These are phyloP conservation scores for Buathra laborator DNA, from an alignment of 2,888 invertebrate species.

Conservation along the genomic window DNA sequence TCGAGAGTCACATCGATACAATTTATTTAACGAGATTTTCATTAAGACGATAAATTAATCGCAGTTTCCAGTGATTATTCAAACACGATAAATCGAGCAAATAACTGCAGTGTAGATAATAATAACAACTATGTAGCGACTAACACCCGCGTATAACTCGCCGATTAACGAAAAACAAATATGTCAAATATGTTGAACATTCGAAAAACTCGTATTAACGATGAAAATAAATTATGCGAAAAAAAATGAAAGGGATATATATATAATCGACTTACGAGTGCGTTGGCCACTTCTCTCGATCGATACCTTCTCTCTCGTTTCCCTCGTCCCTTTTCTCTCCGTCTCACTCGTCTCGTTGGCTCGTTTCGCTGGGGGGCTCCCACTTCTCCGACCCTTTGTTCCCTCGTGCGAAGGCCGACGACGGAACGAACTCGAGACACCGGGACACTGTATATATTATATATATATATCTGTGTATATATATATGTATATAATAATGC, in stretches of 20 bases:
- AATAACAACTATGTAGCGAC: no score
- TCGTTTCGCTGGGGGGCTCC: constrained; percentile 52
- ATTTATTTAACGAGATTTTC: neutral
- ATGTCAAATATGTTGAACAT: no score
- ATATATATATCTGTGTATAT: constrained; percentile 45
- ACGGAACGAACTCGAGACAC: constrained; percentile 61
- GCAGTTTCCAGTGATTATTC: neutral
- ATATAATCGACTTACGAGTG: constrained; percentile 77
- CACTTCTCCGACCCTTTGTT: constrained; percentile 71
- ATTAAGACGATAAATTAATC: neutral
- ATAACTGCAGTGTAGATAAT: no score
- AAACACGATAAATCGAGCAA: no score
- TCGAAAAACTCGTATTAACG: neutral
- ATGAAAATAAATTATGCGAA: neutral
- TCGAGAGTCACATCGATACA: no score
- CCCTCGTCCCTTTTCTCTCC: constrained; percentile 68
- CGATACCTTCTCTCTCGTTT: constrained; percentile 75
- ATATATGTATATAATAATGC: constrained; percentile 58
- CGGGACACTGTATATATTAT: constrained; percentile 57
- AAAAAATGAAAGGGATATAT: constrained; percentile 48
- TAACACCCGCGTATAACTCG: no score
- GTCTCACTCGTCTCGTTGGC: constrained; percentile 49
- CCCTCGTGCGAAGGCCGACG: constrained; percentile 70
- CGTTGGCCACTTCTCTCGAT: constrained; percentile 74
- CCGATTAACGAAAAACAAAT: no score